Base-by-base conservation (phyloP, 2,797 vertebrate genomes). In the Eulemur mongoz region DNA sequence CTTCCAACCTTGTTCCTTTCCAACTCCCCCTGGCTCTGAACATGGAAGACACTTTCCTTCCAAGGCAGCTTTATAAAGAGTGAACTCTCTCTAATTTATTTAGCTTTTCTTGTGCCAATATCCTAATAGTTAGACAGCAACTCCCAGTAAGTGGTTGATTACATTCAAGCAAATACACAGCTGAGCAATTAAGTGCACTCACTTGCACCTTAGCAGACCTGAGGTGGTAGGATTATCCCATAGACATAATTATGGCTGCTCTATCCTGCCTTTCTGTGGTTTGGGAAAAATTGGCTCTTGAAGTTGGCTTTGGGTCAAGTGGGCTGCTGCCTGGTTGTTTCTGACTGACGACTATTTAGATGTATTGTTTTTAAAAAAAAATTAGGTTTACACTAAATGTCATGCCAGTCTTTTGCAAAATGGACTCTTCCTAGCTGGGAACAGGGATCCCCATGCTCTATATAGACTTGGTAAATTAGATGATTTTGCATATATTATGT, bases 61-160 rank as follows among this genome's bases (percentile, higher is more conserved):
- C 94, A 97, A 97, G 84, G 88, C 78, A 76, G 93, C 59, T 92
- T 94, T 96, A 90, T 86, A 89, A 94, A 94, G 40, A 96, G 43
- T 92, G 88, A 96, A 95, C 61, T 72, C 65, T 91, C 35, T 97
- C 78, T 96, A 97, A 97, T 97, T 96, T 96, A 98, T 97, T 98
- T 97, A 96, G 95, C 89, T 97, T 95, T 93, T 94, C 97, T 94
- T 97, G 48, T 97, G 97, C 97, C 96, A 98, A 97, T 97, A 96
- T 96, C 79, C 92, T 98, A 97, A 97, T 97, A 97, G 97, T 97
- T 93, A 95, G 95, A 97, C 92, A 97, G 95, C 93, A 97, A 97
- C 93, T 98, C 96, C 86, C 97, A 97, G 97, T 97, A 97, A 98
- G 97, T 96, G 97, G 97, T 97, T 97, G 97, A 98, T 98, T 97